Base-by-base conservation (phyloP, 2,888 invertebrate genomes). In the Leptinotarsa tumamoca region DNA sequence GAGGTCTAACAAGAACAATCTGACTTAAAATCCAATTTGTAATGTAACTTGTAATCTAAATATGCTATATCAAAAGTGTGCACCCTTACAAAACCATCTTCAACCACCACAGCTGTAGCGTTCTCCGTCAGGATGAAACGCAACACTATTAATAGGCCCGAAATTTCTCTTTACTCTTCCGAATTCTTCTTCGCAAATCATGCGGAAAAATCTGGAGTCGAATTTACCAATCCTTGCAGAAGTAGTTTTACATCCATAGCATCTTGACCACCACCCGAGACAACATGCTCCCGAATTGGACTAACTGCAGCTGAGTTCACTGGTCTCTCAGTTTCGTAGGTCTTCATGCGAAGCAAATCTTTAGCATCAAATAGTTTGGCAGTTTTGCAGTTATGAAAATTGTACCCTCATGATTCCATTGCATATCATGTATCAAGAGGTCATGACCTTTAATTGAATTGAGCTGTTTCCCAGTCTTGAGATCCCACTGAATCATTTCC, bases 131-230 rank as follows among this genome's bases (percentile, higher is more conserved):
- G 99, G 99, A 90, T 98, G 98, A 91, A 99, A 99, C 68, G 96
- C 95, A 83, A 99, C 93, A 89, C 97, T 97, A 92, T 99, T 99
- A 85, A 99, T 99, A 2, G 99, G 99, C 83, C 99, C 99, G 87
- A 99, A 99, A 90, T 99, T 99, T 74, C 99, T 99, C 88, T 99
- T 99, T n/a, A 99, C 94, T 77, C 97, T 91, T 0, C 95, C 98
- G 89, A 98, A 98, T 87, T 98, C 98, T 86, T 98, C 98, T 89
- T 98, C 98, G 88, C 97, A 98, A 33, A 98, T 94, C 84, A 98
- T 90, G 88, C 98, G 98, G 92, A 95, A 99, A 90, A 99, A 97
- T 66, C 79, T 79, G 89, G 95, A 97, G 88, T 99, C 99, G 87
- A 99, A 99, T 90, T 99, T 99, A 71, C 99, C 99, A 78, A 96